A percentile compares a stretch with the other conserved stretches of the same genome.
These are phyloP conservation scores for Acropternis orthonyx DNA, from an alignment of 2,797 vertebrate species.

Conservation along the genomic window DNA sequence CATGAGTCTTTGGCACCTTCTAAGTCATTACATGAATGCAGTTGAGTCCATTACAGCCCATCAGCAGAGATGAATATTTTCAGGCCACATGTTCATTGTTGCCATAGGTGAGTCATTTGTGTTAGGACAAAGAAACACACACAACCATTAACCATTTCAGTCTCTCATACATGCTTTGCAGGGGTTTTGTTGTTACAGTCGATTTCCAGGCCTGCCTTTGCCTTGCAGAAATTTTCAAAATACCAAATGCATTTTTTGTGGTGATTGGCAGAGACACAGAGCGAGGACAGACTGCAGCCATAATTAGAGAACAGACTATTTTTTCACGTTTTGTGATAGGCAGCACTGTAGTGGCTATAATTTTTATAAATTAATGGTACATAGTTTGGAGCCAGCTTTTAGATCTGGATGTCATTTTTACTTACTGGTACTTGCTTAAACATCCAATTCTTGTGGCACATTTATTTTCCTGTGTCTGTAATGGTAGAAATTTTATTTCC, in stretches of 20 bases:
- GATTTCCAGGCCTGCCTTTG: neutral
- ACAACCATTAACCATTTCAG: neutral
- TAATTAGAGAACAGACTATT: neutral
- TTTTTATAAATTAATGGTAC: neutral
- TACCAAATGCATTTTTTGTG: accelerated
- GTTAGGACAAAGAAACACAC: neutral
- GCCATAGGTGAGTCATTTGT: neutral
- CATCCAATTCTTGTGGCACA: neutral
- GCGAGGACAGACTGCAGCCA: neutral
- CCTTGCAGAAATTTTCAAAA: neutral
- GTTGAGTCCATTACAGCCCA: neutral
- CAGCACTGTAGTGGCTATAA: neutral
- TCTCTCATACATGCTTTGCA: neutral
- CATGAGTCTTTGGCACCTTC: neutral
- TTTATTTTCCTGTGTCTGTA: neutral
- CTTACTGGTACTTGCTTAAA: neutral
- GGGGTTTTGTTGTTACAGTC: neutral
- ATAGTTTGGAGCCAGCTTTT: neutral
- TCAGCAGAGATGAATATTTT: neutral
- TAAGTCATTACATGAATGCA: neutral
- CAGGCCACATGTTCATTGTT: neutral
- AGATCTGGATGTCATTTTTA: neutral
- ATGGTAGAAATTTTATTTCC: neutral
- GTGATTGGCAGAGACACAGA: neutral
- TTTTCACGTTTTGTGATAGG: neutral